phyloP scores from a whole-genome alignment of 2,113 vertebrate genomes.

The Corvus cornix region DNA sequence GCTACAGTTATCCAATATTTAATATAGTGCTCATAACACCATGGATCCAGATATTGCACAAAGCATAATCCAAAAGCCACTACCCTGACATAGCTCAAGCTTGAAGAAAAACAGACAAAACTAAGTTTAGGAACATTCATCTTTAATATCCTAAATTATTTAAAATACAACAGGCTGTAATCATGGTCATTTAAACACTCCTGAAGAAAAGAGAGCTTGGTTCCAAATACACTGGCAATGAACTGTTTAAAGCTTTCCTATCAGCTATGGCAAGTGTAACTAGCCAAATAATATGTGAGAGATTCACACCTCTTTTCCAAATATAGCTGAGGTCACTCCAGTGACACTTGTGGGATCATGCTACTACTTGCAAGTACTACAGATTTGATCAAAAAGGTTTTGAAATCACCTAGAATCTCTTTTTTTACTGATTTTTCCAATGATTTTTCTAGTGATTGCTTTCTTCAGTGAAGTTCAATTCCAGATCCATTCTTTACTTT shows the following conservation, averaged over 20 bases:
- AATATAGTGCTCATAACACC: background rate
- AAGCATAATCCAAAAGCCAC: background rate
- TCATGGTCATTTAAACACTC: background rate
- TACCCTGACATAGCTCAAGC: background rate
- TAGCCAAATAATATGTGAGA: background rate
- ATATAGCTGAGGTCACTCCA: background rate
- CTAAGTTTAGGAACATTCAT: background rate
- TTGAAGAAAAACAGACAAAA: background rate
- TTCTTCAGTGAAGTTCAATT: background rate
- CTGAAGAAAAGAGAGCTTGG: background rate
- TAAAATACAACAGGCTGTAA: background rate
- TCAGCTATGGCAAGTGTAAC: background rate
- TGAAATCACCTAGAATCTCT: background rate
- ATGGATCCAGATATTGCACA: background rate
- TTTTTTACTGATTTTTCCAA: background rate
- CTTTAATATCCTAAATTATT: background rate
- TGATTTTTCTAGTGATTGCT: background rate
- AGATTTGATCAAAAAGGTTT: background rate
- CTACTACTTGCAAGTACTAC: background rate
- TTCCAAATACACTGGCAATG: background rate
- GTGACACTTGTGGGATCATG: background rate
- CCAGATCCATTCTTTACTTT: background rate
- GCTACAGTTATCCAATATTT: background rate
- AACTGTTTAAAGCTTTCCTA: background rate
- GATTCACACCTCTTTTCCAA: background rate